These are phyloP conservation scores for Clinocottus analis DNA, from an alignment of 2,113 vertebrate genomes.

Conservation along the genomic window DNA sequence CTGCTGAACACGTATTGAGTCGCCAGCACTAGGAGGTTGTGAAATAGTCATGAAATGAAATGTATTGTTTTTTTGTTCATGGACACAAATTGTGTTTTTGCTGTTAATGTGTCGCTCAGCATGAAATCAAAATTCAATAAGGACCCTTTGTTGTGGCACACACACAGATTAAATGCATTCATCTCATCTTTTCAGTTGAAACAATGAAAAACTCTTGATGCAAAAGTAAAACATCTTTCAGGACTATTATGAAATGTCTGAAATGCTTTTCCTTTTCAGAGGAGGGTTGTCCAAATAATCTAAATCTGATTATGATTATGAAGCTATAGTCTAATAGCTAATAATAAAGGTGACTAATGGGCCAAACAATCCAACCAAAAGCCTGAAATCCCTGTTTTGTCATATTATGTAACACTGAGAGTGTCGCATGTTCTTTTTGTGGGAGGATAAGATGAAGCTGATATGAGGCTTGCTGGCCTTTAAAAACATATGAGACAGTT, in stretches of 20 bases:
- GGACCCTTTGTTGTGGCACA: background rate
- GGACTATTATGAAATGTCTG: no score
- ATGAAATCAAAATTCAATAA: background rate
- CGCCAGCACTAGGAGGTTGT: background rate
- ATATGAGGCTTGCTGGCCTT: conserved; percentile 12
- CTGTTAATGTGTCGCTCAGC: background rate
- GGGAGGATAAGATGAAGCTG: conserved; percentile 12
- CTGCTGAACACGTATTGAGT: background rate
- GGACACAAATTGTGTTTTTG: background rate
- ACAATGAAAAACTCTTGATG: no score
- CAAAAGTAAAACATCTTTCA: no score
- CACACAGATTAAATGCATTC: background rate
- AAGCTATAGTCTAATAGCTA: no score
- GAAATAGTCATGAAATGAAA: background rate
- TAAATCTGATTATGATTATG: no score
- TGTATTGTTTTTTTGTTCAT: background rate
- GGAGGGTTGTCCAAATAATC: no score
- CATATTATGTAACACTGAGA: conserved; percentile 33
- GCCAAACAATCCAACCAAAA: background rate
- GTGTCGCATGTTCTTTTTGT: conserved; percentile 12
- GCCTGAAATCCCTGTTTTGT: background rate
- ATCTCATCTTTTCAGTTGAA: no score
- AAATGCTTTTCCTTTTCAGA: no score
- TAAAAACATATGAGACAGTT: conserved; percentile 29
- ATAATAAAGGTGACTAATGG: no score